Percentiles rank a stretch among this genome's conserved stretches.
Conservation (phyloP, 2,797 vertebrate species). For the Pipistrellus pygmaeus region DNA sequence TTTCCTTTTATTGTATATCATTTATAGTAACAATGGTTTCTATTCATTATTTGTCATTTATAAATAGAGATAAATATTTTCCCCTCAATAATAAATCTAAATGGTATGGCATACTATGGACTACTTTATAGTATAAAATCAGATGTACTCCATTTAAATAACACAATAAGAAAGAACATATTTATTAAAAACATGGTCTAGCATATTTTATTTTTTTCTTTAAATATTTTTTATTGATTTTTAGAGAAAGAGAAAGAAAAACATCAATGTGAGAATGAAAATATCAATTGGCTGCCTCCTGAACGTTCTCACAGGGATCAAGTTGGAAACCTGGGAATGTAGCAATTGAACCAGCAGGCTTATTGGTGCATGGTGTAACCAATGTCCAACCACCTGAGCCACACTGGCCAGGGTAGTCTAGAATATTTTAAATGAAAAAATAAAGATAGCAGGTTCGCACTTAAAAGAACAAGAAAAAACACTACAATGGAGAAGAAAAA, state of each 20-base stretch:
- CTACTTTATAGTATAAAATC: neutral
- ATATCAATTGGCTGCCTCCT: neutral
- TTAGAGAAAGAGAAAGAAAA: neutral
- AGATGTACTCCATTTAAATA: slow-evolving; percentile 1
- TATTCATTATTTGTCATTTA: neutral
- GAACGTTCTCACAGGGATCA: neutral
- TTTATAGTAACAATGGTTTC: slow-evolving; percentile 21
- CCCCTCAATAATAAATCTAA: slow-evolving; percentile 13
- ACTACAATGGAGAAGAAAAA: neutral
- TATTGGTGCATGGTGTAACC: neutral
- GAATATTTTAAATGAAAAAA: neutral
- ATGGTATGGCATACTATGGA: neutral
- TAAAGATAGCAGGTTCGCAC: neutral
- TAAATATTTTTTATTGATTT: neutral
- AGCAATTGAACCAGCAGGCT: neutral
- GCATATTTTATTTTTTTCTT: neutral
- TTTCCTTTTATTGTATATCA: neutral
- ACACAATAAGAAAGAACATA: neutral
- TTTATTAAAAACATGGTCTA: neutral
- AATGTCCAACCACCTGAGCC: neutral
- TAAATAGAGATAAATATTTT: neutral
- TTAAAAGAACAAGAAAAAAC: neutral
- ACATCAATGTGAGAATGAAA: neutral
- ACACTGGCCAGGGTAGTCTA: neutral
- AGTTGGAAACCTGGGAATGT: neutral